These are phyloP conservation scores for Steromphala cineraria DNA, from an alignment of 2,888 invertebrate species.

Conservation along the genomic window DNA sequence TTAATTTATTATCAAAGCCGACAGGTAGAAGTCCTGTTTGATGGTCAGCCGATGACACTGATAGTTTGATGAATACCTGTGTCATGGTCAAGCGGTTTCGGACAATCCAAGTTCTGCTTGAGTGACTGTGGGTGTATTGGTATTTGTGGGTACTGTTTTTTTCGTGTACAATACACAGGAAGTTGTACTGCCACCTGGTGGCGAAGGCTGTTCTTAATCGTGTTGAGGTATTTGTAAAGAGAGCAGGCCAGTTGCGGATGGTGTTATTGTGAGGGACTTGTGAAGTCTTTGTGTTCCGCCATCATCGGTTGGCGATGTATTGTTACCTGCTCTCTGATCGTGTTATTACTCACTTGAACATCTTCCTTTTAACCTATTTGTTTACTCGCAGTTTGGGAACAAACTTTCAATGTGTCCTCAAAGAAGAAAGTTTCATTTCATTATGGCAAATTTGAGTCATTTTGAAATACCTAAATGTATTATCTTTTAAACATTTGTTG, in stretches of 20 bases:
- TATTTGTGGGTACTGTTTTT: background rate
- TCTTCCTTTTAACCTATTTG: no score
- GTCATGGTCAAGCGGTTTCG: background rate
- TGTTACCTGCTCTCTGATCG: background rate
- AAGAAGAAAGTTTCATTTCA: no score
- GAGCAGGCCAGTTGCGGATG: background rate
- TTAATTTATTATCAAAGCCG: background rate
- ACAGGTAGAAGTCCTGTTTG: background rate
- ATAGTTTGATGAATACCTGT: background rate
- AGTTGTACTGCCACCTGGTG: conserved; percentile 6
- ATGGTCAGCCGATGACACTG: conserved; percentile 3
- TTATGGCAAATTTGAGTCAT: no score
- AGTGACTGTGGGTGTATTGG: background rate
- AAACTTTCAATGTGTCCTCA: no score
- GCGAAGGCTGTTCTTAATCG: background rate
- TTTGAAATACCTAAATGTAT: no score
- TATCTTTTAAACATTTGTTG: no score
- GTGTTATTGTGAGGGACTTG: background rate
- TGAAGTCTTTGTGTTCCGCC: background rate
- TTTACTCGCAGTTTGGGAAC: no score
- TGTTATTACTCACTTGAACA: background rate
- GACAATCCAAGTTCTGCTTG: background rate
- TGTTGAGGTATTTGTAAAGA: background rate
- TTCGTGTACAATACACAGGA: conserved; percentile 3
- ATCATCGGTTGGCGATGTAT: background rate